Evolutionary conservation across 2,888 invertebrate species (phyloP).

Genomic region (Strigamia transsilvanica): DNA sequence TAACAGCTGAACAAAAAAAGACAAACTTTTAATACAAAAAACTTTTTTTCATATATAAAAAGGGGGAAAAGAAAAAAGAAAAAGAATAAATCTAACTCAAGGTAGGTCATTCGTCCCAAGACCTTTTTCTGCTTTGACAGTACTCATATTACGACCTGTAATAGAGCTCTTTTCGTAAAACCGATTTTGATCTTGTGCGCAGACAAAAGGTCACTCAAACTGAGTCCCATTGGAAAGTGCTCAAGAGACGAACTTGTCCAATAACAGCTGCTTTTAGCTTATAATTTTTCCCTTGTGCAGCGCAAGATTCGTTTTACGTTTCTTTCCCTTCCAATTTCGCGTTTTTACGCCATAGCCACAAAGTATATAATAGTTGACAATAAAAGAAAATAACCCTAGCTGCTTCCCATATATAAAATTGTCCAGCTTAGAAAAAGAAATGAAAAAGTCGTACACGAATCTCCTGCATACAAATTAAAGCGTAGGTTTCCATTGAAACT

Average conservation of each 20-base stretch:
- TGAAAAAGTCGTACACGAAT: neutral
- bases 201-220: conserved; percentile 49
- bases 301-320: conserved; percentile 23
- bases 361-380: conserved; percentile 22
- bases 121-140: conserved; percentile 47
- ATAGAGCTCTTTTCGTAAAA: conserved; percentile 45
- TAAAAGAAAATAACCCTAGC: conserved; percentile 33
- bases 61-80: neutral
- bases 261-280: conserved; percentile 49
- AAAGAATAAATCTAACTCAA: conserved; percentile 47
- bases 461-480: too few relatives aligned
- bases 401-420: neutral
- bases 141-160: conserved; percentile 45
- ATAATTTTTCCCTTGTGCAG: conserved; percentile 48
- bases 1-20: conserved; percentile 1
- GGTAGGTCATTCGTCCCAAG: conserved; percentile 45
- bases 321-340: conserved; percentile 35
- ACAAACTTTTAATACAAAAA: conserved; percentile 47
- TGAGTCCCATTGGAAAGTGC: conserved; percentile 49
- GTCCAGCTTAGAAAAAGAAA: neutral
- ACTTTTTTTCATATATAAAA: conserved; percentile 7
- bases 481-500: too few relatives aligned
- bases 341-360: conserved; percentile 14
- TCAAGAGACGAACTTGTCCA: conserved; percentile 20
- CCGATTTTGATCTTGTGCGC: conserved; percentile 48